phyloP scores from a whole-genome alignment of 2,113 vertebrate species.

The Halcyon senegalensis region DNA sequence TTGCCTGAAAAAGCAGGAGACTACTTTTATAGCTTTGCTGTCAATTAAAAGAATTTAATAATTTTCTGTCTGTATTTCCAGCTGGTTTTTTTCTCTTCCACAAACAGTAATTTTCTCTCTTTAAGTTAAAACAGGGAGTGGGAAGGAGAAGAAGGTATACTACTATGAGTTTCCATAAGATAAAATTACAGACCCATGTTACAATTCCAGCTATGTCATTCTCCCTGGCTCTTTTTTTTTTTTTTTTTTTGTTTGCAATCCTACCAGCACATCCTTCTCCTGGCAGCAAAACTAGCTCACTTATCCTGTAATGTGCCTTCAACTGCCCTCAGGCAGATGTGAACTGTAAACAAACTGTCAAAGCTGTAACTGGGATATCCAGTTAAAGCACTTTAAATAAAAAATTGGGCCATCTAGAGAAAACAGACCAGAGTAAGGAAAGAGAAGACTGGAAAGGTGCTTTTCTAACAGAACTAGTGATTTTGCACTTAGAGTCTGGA shows the following conservation, averaged over 20 bases:
- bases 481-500: neutral
- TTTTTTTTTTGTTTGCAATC: conserved; percentile 46
- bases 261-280: conserved; percentile 49
- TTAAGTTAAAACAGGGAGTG: neutral
- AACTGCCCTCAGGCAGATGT: conserved; percentile 63
- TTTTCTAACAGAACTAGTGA: conserved; percentile 53
- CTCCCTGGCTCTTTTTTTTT: neutral
- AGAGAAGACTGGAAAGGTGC: conserved; percentile 54
- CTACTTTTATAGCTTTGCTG: neutral
- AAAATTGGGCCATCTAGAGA: conserved; percentile 60
- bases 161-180: neutral
- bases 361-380: conserved; percentile 74
- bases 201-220: neutral
- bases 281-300: conserved; percentile 34
- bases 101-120: neutral
- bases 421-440: conserved; percentile 44
- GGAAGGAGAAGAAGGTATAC: neutral
- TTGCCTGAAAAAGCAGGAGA: neutral
- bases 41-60: neutral
- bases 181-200: conserved; percentile 4
- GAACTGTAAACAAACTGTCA: conserved; percentile 73
- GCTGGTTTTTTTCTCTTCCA: neutral
- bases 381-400: conserved; percentile 73
- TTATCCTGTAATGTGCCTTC: conserved; percentile 55
- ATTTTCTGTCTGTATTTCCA: neutral